Evolutionary conservation across 2,113 vertebrate genomes (phyloP), one percentile per base, ranked within the genome.

Genomic region (Boleophthalmus pectinirostris): DNA sequence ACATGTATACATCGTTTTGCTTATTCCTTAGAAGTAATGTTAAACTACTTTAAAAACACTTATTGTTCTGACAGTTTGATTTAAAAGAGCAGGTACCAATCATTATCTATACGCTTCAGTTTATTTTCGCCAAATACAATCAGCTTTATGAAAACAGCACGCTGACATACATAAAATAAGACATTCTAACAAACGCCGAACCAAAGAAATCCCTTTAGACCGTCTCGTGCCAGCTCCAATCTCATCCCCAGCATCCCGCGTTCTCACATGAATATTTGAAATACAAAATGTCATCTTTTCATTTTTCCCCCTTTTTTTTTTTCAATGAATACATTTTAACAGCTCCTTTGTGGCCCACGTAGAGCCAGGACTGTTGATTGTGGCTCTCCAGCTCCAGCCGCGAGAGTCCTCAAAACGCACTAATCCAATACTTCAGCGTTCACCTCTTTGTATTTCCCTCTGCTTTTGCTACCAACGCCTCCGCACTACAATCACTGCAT

Each of bases 361-460:
- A 65, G 21, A 78, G 78, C 51, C 65, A 75, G 66, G 66, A 64
- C 69, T 51, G 51, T 35, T 77, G 78, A 85, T 66, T 79, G 69
- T 65, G 45, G 69, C 72, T 75, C 49, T 18, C 13, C 16, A 38
- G 11, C 15, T 76, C 76, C 79, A 64, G 77, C 73, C 65, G 45
- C 46, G 77, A 72, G 33, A 72, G 69, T 65, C 77, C 69, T 72
- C 68, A 54, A 78, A 79, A 85, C 85, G 69, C 79, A 69, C 77
- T 79, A 77, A 86, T 83, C 84, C 78, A 56, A 61, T 75, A 69
- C 60, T 57, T 68, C 67, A 79, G 69, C 45, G 57, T 72, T 88
- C 66, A 61, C 83, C 63, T 71, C 68, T 74, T 77, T 83, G 80
- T 78, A 47, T 75, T 75, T 74, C 66, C 61, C 73, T 69, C 72